Percentiles rank a stretch among this genome's conserved stretches.
Conservation (phyloP, 2,113 vertebrate genomes). For the Pelmatolapia mariae region DNA sequence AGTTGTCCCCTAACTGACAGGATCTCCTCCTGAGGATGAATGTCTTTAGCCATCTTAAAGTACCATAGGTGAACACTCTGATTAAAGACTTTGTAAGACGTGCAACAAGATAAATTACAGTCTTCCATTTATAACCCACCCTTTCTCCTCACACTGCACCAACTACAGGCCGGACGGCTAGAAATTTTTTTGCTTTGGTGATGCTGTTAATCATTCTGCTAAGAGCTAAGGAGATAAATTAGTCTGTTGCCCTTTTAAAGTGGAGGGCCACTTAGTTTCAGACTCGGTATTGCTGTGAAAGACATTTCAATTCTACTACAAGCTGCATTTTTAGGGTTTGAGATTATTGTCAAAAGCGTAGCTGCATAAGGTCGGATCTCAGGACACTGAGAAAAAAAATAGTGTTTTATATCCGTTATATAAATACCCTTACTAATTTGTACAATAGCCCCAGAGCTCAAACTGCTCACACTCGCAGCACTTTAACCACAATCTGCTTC, state of each 20-base stretch:
- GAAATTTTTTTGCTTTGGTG: not conserved
- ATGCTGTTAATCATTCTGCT: slow-evolving; percentile 30
- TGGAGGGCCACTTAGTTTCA: slow-evolving; percentile 2
- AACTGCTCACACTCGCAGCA: not conserved
- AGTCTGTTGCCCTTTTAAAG: not conserved
- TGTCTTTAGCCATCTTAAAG: not conserved
- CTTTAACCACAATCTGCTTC: not conserved
- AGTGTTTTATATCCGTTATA: not conserved
- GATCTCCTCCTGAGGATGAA: not conserved
- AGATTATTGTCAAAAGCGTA: not conserved
- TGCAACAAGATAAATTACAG: slow-evolving; percentile 30
- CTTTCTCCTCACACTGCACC: not conserved
- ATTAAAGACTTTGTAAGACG: slow-evolving; percentile 10
- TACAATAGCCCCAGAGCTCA: not conserved
- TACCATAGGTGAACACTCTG: not conserved
- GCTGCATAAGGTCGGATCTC: not conserved
- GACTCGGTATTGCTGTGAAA: not conserved
- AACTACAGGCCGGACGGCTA: not conserved
- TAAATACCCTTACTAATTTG: not conserved
- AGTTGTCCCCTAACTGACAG: not conserved
- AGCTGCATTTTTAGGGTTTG: not conserved
- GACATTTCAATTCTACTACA: not conserved
- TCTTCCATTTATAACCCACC: slow-evolving; percentile 32
- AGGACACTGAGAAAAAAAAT: not conserved
- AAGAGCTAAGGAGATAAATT: slow-evolving; percentile 17